phyloP scores from a whole-genome alignment of 2,797 vertebrate species.

The Mormyrops attenuatus region DNA sequence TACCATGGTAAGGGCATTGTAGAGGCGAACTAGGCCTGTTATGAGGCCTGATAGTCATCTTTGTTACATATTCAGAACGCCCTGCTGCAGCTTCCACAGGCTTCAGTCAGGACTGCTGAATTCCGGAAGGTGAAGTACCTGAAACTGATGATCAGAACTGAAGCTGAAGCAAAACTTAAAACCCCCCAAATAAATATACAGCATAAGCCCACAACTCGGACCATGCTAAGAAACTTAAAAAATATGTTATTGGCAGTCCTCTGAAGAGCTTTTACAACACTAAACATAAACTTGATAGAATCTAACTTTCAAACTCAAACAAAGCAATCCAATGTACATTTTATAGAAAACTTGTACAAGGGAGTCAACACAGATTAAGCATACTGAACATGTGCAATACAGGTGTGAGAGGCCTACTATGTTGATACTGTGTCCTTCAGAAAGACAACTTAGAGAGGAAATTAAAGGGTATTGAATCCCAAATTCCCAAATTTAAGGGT shows the following conservation, averaged over 20 bases:
- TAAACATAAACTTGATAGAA: not conserved
- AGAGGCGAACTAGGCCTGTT: not conserved
- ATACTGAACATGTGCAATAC: not conserved
- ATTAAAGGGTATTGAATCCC: not conserved
- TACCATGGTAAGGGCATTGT: not conserved
- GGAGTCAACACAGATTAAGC: not conserved
- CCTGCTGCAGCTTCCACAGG: not conserved
- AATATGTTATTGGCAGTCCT: not conserved
- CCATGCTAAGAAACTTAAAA: not conserved
- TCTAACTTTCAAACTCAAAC: not conserved
- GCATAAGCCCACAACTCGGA: not conserved
- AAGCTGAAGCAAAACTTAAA: not conserved
- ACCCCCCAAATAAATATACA: not conserved
- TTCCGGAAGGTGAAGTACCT: not conserved
- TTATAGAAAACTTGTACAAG: not conserved
- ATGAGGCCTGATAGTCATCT: not conserved
- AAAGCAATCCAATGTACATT: not conserved
- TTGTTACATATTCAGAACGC: not conserved
- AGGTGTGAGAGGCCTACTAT: not conserved
- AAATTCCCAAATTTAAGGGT: not conserved
- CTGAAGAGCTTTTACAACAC: not conserved
- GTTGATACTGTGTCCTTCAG: not conserved
- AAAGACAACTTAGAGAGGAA: not conserved
- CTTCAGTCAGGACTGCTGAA: not conserved
- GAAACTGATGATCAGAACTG: not conserved